Conservation (phyloP, 64 coral and sea anemone species). For the Catalaphyllia jardinei region DNA sequence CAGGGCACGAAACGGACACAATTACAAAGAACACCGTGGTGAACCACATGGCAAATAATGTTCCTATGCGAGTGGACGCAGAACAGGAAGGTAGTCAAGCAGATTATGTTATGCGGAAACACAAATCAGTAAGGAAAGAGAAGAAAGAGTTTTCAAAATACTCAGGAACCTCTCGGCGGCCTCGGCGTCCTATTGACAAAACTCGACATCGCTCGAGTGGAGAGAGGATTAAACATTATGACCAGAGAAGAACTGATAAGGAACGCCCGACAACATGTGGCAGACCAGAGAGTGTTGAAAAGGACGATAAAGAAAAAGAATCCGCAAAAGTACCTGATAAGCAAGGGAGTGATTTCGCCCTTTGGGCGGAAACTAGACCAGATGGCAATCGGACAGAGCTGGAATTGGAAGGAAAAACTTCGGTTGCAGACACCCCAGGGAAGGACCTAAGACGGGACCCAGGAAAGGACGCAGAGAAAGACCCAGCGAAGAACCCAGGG, state of each 20-base stretch:
- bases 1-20: neutral
- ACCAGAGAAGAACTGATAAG: neutral
- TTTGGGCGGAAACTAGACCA: neutral
- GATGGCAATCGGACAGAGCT: neutral
- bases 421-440: neutral
- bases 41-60: neutral
- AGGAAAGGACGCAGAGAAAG: no score
- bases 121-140: neutral
- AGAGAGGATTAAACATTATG: neutral
- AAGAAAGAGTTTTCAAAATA: neutral
- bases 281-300: neutral
- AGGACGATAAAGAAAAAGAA: neutral
- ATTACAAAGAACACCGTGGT: neutral
- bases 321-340: neutral
- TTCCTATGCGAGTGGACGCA: neutral
- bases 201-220: neutral
- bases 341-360: no score
- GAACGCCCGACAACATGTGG: neutral
- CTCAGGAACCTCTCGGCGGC: neutral
- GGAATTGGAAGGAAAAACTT: neutral
- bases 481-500: neutral
- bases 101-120: neutral
- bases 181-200: neutral
- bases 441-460: neutral
- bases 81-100: neutral